Evolutionary conservation across 2,888 invertebrate species (phyloP).

Genomic region (Andrena camellia): DNA sequence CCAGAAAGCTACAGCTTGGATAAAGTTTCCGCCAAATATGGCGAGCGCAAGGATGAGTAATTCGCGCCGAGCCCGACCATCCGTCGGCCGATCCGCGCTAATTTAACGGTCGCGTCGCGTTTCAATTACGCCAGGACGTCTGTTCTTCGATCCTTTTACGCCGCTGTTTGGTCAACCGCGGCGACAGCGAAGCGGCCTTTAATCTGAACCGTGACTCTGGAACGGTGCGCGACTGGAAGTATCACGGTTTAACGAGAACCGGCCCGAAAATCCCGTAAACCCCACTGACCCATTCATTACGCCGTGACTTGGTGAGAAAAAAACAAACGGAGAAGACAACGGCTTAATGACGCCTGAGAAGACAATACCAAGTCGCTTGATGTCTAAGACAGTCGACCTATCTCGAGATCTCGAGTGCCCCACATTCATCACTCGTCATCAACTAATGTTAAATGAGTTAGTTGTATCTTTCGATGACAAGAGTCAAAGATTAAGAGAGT

Average conservation of each 20-base stretch:
- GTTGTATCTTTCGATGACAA: background rate
- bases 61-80: slow-evolving; percentile 31
- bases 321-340: background rate
- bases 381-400: no score
- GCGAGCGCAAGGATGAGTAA: slow-evolving; percentile 60
- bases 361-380: no score
- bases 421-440: no score
- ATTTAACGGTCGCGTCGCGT: slow-evolving; percentile 16
- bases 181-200: background rate
- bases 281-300: slow-evolving; percentile 12
- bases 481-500: background rate
- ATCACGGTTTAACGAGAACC: slow-evolving; percentile 27
- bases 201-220: background rate
- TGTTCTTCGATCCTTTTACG: background rate
- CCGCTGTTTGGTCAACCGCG: background rate
- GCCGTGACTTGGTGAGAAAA: background rate
- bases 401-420: no score
- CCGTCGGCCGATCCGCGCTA: slow-evolving; percentile 20
- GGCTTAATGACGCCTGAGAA: background rate
- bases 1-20: slow-evolving; percentile 66
- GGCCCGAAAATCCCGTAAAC: slow-evolving; percentile 28
- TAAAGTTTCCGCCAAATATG: slow-evolving; percentile 66
- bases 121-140: background rate
- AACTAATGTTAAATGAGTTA: no score
- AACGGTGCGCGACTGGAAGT: background rate